Conservation (phyloP, 2,797 vertebrate species). For the Synaphobranchus kaupii region DNA sequence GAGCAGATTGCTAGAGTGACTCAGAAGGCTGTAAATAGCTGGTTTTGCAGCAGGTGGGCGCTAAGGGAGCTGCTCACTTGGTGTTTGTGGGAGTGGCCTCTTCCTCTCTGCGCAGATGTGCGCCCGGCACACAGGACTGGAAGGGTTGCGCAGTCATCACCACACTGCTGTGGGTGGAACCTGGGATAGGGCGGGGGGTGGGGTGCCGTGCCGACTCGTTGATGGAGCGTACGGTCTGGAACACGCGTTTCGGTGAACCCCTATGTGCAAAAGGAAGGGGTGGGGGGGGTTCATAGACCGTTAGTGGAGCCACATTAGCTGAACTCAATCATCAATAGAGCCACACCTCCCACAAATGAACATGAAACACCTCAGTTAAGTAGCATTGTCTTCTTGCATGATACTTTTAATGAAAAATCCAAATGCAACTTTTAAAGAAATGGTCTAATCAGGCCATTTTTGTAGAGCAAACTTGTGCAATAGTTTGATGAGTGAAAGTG, state of each 20-base stretch:
- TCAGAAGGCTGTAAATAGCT: not conserved
- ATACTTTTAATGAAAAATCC: not conserved
- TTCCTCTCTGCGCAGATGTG: conserved; percentile 30
- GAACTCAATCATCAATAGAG: not conserved
- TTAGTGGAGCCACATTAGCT: not conserved
- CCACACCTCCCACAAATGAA: not conserved
- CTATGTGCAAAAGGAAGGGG: conserved; percentile 59
- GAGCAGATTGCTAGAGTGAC: not conserved
- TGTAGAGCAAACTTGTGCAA: no score
- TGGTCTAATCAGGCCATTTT: no score
- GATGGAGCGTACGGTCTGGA: conserved; percentile 86
- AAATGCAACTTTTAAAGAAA: no score
- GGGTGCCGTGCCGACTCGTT: conserved; percentile 71
- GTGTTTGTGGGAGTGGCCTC: not conserved
- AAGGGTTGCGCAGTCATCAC: conserved; percentile 92
- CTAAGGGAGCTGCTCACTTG: conserved; percentile 1
- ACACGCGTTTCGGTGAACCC: conserved; percentile 84
- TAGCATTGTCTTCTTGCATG: not conserved
- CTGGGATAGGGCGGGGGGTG: conserved; percentile 80
- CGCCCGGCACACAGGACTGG: conserved; percentile 66
- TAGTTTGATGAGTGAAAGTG: not conserved
- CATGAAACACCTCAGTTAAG: not conserved
- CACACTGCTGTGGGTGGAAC: conserved; percentile 83
- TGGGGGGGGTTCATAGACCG: no score
- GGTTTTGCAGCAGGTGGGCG: not conserved